Evolutionary conservation across 37 sponge, comb jelly and placozoan species (phyloP), one percentile per base, ranked within the genome.

Genomic region (Axinella damicornis): DNA sequence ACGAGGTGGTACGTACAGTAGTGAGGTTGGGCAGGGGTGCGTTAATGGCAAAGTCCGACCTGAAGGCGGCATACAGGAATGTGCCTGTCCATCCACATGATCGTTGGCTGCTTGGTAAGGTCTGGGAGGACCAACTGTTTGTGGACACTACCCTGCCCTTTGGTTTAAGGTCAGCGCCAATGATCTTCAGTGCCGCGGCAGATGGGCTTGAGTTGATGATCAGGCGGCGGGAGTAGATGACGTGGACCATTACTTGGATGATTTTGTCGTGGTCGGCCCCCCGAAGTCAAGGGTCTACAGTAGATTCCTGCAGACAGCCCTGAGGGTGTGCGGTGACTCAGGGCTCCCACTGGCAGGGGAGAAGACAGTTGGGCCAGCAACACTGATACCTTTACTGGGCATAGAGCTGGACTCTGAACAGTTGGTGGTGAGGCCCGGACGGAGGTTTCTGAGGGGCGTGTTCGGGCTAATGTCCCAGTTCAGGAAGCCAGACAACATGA

Each of bases 51-150:
- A n/a, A n/a, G n/a, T n/a, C n/a, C n/a, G n/a, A n/a, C n/a, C n/a
- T n/a, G n/a, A n/a, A n/a, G n/a, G n/a, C n/a, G n/a, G n/a, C n/a
- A n/a, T n/a, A n/a, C n/a, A n/a, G n/a, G n/a, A n/a, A n/a, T n/a
- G n/a, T n/a, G n/a, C n/a, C 86, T 2, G 70, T 85, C 33, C 78
- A 85, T 53, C 77, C 69, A 19, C 69, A 63, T 36, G 77, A 76
- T 69, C 5, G 57, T 21, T 28, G 41, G 30, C 64, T 84, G 38
- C 65, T 84, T 34, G 85, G 76, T 17, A 28, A 64, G 61, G n/a
- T 30, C 20, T 70, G 35, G 71, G 41, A 70, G 12, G 71, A 28
- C n/a, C n/a, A n/a, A 18, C 57, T 56, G 14, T 64, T 24, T 64
- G 65, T 64, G 65, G 65, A 11, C 53, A 54, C 12, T 13, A 54